Evolutionary conservation across 2,888 invertebrate species (phyloP).

Genomic region (Kuschelorhynchus macadamiae): DNA sequence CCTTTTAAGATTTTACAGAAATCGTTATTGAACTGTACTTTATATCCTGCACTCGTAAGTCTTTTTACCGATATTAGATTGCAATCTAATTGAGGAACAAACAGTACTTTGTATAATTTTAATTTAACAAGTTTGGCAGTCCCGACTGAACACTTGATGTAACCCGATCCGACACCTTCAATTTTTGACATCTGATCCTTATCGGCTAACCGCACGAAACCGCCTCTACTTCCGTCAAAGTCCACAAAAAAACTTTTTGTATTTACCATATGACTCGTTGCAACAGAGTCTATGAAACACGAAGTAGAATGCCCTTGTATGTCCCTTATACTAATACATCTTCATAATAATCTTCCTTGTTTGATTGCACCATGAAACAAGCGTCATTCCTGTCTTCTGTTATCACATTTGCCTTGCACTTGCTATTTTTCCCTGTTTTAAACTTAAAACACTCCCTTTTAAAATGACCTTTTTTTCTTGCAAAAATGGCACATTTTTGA

Average conservation of each 20-base stretch:
- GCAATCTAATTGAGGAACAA: conserved; percentile 3
- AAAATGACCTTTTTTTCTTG: conserved; percentile 5
- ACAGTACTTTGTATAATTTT: background rate
- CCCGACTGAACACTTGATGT: background rate
- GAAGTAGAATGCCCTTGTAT: conserved; percentile 9
- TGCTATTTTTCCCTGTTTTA: conserved; percentile 17
- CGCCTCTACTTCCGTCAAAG: conserved; percentile 7
- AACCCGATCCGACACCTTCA: background rate
- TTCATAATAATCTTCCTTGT: background rate
- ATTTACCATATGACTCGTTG: conserved; percentile 8
- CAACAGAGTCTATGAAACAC: conserved; percentile 10
- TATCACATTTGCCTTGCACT: conserved; percentile 1
- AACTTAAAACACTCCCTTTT: conserved; percentile 16
- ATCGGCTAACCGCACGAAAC: conserved; percentile 6
- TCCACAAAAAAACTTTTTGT: conserved; percentile 1
- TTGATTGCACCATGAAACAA: background rate
- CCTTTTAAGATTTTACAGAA: background rate
- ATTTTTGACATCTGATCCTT: conserved; percentile 2
- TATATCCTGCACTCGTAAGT: background rate
- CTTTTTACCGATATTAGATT: conserved; percentile 1
- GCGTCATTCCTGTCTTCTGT: background rate
- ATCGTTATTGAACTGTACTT: background rate
- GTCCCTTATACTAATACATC: background rate
- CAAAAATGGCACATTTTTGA: conserved; percentile 10
- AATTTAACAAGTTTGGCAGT: background rate